phyloP scores from a whole-genome alignment of 1,140 invertebrate species.

The Hylaeus volcanicus region DNA sequence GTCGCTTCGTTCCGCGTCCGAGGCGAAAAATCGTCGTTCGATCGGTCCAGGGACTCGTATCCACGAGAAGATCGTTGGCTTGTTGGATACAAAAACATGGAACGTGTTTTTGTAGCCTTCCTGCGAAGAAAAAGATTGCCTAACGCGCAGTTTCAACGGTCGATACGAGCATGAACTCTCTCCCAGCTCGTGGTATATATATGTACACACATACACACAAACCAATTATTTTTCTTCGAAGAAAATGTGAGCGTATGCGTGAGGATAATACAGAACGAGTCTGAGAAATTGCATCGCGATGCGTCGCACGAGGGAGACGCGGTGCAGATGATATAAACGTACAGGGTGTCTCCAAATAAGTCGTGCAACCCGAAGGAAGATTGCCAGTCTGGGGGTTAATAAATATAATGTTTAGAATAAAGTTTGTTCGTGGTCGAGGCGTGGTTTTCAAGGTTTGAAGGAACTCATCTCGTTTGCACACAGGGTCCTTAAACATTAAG shows the following conservation, averaged over 20 bases:
- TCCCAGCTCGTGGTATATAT: slow-evolving; percentile 46
- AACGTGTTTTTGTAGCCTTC: not conserved
- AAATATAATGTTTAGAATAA: no score
- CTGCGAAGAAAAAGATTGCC: not conserved
- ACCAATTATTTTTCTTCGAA: slow-evolving; percentile 65
- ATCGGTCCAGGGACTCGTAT: not conserved
- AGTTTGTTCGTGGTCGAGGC: no score
- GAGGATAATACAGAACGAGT: slow-evolving; percentile 21
- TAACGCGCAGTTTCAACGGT: not conserved
- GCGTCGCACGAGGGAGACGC: not conserved
- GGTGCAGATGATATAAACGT: slow-evolving; percentile 7
- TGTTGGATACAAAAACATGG: not conserved
- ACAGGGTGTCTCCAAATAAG: slow-evolving; percentile 3
- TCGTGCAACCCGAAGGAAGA: not conserved
- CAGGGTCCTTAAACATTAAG: no score
- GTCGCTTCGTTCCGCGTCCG: not conserved
- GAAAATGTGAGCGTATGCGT: slow-evolving; percentile 41
- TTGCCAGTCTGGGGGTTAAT: no score
- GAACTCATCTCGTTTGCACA: no score
- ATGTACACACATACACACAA: slow-evolving; percentile 57
- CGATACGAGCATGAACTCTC: slow-evolving; percentile 6
- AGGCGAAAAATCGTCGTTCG: not conserved
- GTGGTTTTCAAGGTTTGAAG: no score
- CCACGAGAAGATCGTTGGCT: not conserved
- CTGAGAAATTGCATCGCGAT: not conserved